Evolutionary conservation across 1,140 invertebrate species (phyloP).

Genomic region (Lepeophtheirus salmonis): DNA sequence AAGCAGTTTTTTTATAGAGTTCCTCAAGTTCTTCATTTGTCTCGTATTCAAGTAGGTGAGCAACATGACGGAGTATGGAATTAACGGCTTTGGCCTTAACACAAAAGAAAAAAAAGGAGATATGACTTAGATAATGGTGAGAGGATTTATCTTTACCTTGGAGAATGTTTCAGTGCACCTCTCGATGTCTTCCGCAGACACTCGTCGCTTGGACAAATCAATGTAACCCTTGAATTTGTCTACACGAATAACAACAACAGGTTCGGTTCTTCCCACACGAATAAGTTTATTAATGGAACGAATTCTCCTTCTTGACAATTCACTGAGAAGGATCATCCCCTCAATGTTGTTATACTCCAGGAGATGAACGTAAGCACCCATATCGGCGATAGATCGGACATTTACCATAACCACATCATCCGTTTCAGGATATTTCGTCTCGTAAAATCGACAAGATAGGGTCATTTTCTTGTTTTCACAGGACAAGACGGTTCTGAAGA

Average conservation of each 20-base stretch:
- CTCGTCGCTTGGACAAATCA: conserved; percentile 94
- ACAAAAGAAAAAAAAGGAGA: conserved; percentile 31
- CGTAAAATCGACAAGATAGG: conserved; percentile 90
- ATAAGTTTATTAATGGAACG: conserved; percentile 98
- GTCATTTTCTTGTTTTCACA: conserved; percentile 51
- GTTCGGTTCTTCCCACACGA: conserved; percentile 92
- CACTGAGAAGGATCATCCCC: conserved; percentile 78
- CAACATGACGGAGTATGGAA: conserved; percentile 90
- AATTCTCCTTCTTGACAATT: conserved; percentile 92
- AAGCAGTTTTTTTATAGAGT: conserved; percentile 91
- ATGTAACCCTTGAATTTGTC: conserved; percentile 99
- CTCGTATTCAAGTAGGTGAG: conserved; percentile 77
- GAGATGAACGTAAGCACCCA: conserved; percentile 96
- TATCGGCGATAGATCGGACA: conserved; percentile 91
- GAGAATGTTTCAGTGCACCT: conserved; percentile 4
- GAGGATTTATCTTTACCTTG: conserved; percentile 5
- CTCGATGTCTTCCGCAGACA: conserved; percentile 70
- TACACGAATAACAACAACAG: conserved; percentile 91
- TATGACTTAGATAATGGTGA: too few relatives aligned
- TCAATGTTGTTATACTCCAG: conserved; percentile 98
- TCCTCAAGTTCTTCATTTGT: conserved; percentile 81
- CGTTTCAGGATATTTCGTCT: conserved; percentile 90
- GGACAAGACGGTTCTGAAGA: too few relatives aligned
- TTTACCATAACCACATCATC: conserved; percentile 99
- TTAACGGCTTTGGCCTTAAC: conserved; percentile 93